Evolutionary conservation across 2,797 vertebrate genomes (phyloP).

Genomic region (Poeciliopsis presidionis): DNA sequence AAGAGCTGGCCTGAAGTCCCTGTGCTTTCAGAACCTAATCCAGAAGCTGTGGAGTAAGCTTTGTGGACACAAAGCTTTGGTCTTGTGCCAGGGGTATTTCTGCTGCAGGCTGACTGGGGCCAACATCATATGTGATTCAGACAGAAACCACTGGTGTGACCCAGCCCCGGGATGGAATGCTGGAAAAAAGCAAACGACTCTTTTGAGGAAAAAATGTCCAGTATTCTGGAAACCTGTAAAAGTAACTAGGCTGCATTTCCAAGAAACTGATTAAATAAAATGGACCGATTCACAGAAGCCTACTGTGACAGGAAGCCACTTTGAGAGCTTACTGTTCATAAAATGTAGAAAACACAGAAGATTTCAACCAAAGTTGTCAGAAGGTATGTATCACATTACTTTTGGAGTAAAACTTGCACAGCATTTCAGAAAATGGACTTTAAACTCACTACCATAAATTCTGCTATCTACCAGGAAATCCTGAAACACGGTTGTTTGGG

Average conservation of each 20-base stretch:
- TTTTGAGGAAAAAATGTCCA: slow-evolving; percentile 2
- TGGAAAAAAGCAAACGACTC: slow-evolving; percentile 15
- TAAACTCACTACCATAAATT: background rate
- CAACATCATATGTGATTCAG: slow-evolving; percentile 37
- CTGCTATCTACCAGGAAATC: background rate
- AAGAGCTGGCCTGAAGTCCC: slow-evolving; percentile 17
- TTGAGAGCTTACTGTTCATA: background rate
- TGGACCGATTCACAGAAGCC: background rate
- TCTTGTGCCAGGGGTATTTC: slow-evolving; percentile 36
- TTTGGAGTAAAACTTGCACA: background rate
- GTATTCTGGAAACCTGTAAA: slow-evolving; percentile 18
- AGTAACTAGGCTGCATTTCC: slow-evolving; percentile 1
- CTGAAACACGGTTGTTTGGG: background rate
- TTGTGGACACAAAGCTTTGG: slow-evolving; percentile 43
- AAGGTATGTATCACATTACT: background rate
- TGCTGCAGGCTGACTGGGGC: slow-evolving; percentile 25
- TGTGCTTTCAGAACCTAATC: slow-evolving; percentile 25
- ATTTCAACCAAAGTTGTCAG: background rate
- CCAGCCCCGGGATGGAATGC: slow-evolving; percentile 46
- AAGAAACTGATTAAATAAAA: slow-evolving; percentile 23
- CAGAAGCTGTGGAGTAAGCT: slow-evolving; percentile 26
- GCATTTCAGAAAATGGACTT: background rate
- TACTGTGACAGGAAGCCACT: background rate
- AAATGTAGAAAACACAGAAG: background rate
- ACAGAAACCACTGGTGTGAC: slow-evolving; percentile 39